phyloP scores from a whole-genome alignment of 2,113 vertebrate species.

The Actenoides hombroni region DNA sequence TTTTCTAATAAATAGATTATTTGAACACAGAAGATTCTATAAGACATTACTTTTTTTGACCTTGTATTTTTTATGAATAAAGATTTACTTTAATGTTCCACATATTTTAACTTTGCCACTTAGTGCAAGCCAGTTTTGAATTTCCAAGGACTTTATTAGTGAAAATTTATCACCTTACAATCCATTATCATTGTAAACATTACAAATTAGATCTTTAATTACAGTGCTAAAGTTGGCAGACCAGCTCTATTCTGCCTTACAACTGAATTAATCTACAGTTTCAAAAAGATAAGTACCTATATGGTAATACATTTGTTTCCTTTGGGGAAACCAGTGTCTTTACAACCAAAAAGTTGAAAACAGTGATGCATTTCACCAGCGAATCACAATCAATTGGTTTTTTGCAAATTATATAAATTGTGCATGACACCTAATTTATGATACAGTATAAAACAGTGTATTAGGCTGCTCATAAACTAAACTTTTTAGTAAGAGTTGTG shows the following conservation, averaged over 20 bases:
- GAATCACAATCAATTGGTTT: background rate
- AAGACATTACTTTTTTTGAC: background rate
- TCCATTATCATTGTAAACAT: conserved; percentile 1
- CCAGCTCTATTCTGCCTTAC: background rate
- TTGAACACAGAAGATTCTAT: background rate
- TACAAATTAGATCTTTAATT: conserved; percentile 23
- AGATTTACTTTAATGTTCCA: conserved; percentile 29
- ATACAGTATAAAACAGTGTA: background rate
- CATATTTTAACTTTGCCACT: conserved; percentile 9
- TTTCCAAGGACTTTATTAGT: conserved; percentile 42
- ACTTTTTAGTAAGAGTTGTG: background rate
- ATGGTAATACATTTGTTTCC: background rate
- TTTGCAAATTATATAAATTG: background rate
- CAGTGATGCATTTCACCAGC: background rate
- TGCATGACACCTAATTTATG: background rate
- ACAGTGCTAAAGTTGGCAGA: background rate
- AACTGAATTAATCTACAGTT: background rate
- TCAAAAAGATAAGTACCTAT: background rate
- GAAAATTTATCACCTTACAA: conserved; percentile 25
- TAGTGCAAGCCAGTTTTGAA: conserved; percentile 8
- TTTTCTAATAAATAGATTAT: background rate
- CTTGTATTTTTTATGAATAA: conserved; percentile 38
- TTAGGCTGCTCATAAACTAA: background rate
- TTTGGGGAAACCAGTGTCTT: background rate
- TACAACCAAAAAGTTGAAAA: background rate